Evolutionary conservation across 2,797 vertebrate species (phyloP).

Genomic region (Phyllotis vaccarum): DNA sequence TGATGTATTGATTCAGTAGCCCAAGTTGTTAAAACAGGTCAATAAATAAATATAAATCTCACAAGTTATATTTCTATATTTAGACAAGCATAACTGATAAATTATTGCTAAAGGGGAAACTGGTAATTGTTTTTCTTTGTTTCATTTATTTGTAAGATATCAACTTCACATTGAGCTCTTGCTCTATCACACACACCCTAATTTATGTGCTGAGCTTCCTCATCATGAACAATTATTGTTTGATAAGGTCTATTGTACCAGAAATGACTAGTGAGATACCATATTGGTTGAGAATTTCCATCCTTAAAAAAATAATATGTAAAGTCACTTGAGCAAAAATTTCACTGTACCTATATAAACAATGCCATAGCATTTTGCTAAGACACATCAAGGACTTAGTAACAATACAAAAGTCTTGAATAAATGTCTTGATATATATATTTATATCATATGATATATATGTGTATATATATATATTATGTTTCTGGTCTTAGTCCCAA

Average conservation of each 20-base stretch:
- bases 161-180: conserved; percentile 3
- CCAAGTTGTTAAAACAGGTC: conserved; percentile 59
- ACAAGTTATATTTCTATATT: conserved; percentile 34
- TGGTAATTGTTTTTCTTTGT: conserved; percentile 47
- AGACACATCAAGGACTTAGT: background rate
- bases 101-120: conserved; percentile 24
- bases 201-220: conserved; percentile 21
- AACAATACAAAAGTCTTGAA: background rate
- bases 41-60: conserved; percentile 39
- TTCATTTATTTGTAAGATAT: conserved; percentile 58
- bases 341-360: background rate
- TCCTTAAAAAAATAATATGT: conserved; percentile 27
- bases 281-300: background rate
- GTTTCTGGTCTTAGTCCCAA: conserved; percentile 24
- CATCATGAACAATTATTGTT: conserved; percentile 46
- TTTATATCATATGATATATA: too few relatives aligned
- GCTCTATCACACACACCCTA: background rate
- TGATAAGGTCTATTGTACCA: conserved; percentile 13
- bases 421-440: background rate
- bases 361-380: conserved; percentile 18
- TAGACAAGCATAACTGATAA: conserved; percentile 29
- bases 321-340: background rate
- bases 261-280: background rate
- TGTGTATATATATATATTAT: background rate
- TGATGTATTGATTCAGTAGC: background rate